Base-by-base conservation (phyloP, 2,113 vertebrate genomes). In the Argyrosomus japonicus region DNA sequence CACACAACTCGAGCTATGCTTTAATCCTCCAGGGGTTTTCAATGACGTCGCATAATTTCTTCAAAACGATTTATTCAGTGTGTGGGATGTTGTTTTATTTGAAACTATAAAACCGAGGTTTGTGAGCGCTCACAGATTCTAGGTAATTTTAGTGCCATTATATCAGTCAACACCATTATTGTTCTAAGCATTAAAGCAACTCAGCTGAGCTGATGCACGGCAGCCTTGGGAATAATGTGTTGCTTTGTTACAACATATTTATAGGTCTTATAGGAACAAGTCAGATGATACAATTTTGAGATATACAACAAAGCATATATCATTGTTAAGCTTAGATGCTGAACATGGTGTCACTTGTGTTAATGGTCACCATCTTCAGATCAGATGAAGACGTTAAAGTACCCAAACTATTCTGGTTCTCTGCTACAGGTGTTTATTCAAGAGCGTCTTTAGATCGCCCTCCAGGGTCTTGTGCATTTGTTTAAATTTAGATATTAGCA, bases 21-120 rank as follows among this genome's bases (percentile, higher is more conserved):
- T 75, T 85, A 81, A 82, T 87, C 77, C 84, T 71, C 75, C 6
- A 12, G 84, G 32, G 14, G 14, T 62, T 92, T 84, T 63, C 9
- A 47, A 17, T 78, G 83, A 83, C 19, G 23, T 68, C 36, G 29
- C 2, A 3, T 81, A 78, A 85, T 77, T 70, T 73, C 61, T 36
- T 57, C 54, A 57, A 57, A 75, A 75, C 77, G 65, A 77, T 84
- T 75, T 72, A n/a, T 25, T 79, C 79, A 64, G 67, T 64, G 57
- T 63, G 64, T 47, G 62, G 21, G 82, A 70, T 71, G 68, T 62
- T 68, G 32, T 68, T 75, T 75, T 77, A 80, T 77, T 62, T 75
- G 47, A 61, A 71, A 71, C 40, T 21, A 79, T 53, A 73, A 86
- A 79, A 65, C 58, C 64, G 36, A 70, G 36, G 23, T 78, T 79